Percentiles rank a stretch among this genome's conserved stretches.
Conservation (phyloP, 2,113 vertebrate species). For the Leiothrix lutea region DNA sequence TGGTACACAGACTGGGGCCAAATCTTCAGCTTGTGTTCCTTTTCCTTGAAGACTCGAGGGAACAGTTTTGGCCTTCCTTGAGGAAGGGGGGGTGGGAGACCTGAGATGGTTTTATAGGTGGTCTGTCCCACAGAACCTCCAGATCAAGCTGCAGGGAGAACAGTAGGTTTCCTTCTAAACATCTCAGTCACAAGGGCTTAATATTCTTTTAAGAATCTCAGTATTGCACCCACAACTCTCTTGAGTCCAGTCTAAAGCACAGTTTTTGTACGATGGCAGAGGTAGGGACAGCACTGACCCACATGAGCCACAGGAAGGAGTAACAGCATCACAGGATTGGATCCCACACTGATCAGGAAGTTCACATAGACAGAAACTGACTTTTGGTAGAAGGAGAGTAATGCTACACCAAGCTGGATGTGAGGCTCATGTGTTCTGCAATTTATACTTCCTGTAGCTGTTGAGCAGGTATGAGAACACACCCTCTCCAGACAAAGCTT, state of each 20-base stretch:
- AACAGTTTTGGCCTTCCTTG: background rate
- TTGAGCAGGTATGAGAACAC: background rate
- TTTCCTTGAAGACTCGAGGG: background rate
- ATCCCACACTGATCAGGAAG: background rate
- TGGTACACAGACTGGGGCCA: background rate
- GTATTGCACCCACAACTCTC: background rate
- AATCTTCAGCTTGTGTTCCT: background rate
- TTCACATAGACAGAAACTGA: background rate
- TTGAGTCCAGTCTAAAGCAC: background rate
- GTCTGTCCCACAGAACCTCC: background rate
- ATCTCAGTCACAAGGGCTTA: background rate
- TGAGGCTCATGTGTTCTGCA: background rate
- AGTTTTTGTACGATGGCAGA: rapidly evolving
- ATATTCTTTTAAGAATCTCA: background rate
- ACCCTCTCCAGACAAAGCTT: background rate
- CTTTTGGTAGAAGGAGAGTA: background rate
- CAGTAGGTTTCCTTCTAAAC: background rate
- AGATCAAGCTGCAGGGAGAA: background rate
- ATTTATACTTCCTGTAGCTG: background rate
- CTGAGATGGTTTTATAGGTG: rapidly evolving
- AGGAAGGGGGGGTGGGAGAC: background rate
- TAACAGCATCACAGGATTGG: background rate
- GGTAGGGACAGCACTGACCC: background rate
- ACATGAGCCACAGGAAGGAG: rapidly evolving
- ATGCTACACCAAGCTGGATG: background rate